phyloP scores from a whole-genome alignment of 2,888 invertebrate species.

The Lucinisca nassula region DNA sequence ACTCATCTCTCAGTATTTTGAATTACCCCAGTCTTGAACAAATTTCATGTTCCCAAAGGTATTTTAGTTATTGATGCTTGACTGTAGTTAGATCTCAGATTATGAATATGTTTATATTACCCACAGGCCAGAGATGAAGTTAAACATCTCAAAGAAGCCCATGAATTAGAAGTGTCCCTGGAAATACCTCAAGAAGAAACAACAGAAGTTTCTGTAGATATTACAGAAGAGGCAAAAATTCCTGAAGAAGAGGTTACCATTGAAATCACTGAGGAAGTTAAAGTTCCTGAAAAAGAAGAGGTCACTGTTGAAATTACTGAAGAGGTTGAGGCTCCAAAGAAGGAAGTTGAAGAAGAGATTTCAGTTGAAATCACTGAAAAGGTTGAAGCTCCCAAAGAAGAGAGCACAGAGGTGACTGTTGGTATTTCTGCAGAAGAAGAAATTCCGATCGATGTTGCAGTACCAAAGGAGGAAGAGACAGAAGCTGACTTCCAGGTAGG shows the following conservation, averaged over 20 bases:
- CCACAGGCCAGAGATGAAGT: too few species aligned
- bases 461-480: slow-evolving; percentile 45
- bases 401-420: slow-evolving; percentile 48
- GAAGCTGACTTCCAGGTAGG: slow-evolving; percentile 68
- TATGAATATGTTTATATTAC: too few species aligned
- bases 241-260: slow-evolving; percentile 22
- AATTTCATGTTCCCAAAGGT: too few species aligned
- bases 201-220: slow-evolving; percentile 59
- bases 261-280: slow-evolving; percentile 36
- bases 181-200: slow-evolving; percentile 43
- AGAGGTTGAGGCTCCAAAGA: not conserved
- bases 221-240: slow-evolving; percentile 46
- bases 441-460: slow-evolving; percentile 45
- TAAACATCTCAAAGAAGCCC: not conserved
- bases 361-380: not conserved
- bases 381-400: slow-evolving; percentile 48
- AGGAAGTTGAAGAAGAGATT: not conserved
- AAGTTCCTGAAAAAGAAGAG: not conserved
- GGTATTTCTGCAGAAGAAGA: slow-evolving; percentile 56
- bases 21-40: too few species aligned
- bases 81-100: too few species aligned
- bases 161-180: not conserved
- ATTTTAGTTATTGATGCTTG: too few species aligned
- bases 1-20: too few species aligned
- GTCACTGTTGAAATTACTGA: not conserved